These are phyloP conservation scores for Drosophila planitibia DNA, from an alignment of 2,888 invertebrate species.

Conservation along the genomic window DNA sequence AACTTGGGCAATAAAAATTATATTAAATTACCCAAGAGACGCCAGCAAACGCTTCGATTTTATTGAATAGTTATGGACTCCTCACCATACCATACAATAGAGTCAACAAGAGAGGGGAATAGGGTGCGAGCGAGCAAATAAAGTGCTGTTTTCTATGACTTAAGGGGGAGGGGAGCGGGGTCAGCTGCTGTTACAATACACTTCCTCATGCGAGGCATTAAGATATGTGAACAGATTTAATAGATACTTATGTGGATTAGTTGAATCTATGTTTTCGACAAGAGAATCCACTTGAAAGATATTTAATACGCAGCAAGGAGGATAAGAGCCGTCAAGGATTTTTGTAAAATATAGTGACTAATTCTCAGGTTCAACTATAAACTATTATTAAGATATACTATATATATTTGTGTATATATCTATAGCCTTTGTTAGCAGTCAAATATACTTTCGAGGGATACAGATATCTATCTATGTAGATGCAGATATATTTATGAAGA, in stretches of 20 bases:
- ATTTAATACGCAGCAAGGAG: slow-evolving; percentile 1
- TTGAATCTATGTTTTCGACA: slow-evolving; percentile 6
- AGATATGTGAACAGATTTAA: slow-evolving; percentile 21
- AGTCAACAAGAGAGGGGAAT: not conserved
- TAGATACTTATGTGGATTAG: slow-evolving; percentile 25
- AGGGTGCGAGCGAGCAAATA: slow-evolving; percentile 1
- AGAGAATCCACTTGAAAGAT: not conserved
- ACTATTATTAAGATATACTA: not conserved
- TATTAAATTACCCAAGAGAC: slow-evolving; percentile 79
- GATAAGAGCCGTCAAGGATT: not conserved
- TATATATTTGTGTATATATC: not conserved
- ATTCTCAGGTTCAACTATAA: not conserved
- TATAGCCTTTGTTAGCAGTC: not conserved
- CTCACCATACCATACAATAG: slow-evolving; percentile 27
- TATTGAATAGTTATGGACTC: slow-evolving; percentile 66
- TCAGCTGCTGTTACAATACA: slow-evolving; percentile 10
- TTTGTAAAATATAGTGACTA: not conserved
- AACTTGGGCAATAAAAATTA: slow-evolving; percentile 80
- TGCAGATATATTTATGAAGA: not conserved
- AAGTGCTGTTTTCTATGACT: slow-evolving; percentile 24
- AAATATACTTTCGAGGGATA: not conserved
- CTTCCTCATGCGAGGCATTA: slow-evolving; percentile 3
- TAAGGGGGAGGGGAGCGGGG: not conserved
- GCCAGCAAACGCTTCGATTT: slow-evolving; percentile 64
- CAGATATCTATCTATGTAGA: not conserved